phyloP scores from a whole-genome alignment of 1,140 invertebrate genomes.

The Oscheius sp. region DNA sequence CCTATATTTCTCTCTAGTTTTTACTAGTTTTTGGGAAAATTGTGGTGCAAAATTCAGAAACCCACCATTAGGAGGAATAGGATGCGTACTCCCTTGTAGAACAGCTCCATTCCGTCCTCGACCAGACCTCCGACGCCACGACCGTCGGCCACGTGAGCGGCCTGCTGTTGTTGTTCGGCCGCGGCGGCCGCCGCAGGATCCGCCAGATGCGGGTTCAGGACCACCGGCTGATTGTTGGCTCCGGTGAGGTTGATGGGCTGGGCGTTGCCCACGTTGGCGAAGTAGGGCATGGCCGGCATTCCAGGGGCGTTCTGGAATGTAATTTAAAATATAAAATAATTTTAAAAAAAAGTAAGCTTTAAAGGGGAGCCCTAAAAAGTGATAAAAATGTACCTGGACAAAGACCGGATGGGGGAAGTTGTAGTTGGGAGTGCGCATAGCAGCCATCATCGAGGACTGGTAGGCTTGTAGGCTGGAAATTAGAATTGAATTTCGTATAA shows the following conservation, averaged over 20 bases:
- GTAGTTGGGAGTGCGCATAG: neutral
- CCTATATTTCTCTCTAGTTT: too few species aligned
- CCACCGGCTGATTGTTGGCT: neutral
- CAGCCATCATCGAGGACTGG: too few species aligned
- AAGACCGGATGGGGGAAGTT: neutral
- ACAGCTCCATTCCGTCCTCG: neutral
- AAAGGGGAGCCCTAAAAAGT: too few species aligned
- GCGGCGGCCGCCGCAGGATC: neutral
- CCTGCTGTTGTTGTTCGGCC: neutral
- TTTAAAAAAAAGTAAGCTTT: too few species aligned
- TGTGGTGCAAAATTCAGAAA: neutral
- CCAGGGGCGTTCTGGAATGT: neutral
- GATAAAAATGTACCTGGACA: neutral
- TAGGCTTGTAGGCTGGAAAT: neutral
- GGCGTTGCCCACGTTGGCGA: neutral
- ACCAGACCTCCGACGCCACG: neutral
- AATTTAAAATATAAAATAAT: neutral
- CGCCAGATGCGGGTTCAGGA: neutral
- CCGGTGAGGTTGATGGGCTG: neutral
- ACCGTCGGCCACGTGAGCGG: neutral
- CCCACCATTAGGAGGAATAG: neutral
- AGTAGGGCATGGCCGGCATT: neutral
- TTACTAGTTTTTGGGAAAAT: too few species aligned
- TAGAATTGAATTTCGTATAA: neutral
- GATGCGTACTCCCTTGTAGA: conserved; percentile 1